These are phyloP conservation scores for Arctopsyche grandis DNA, from an alignment of 1,140 invertebrate species.

Conservation along the genomic window DNA sequence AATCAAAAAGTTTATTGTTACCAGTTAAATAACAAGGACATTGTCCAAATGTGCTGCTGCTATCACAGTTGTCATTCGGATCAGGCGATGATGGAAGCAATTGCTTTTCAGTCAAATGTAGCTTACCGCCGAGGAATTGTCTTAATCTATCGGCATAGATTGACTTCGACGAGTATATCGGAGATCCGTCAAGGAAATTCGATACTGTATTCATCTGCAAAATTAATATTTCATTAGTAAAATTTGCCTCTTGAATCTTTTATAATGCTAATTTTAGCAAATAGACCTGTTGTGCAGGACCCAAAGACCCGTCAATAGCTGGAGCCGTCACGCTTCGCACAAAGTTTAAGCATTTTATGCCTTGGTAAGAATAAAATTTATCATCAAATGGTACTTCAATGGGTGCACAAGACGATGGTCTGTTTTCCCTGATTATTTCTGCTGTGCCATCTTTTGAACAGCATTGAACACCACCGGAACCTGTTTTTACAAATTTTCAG, in stretches of 20 bases:
- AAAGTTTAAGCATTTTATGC: conserved; percentile 72
- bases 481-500: conserved; percentile 54
- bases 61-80: conserved; percentile 73
- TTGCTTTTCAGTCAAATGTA: conserved; percentile 63
- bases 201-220: conserved; percentile 76
- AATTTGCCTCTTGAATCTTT: not conserved
- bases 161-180: conserved; percentile 70
- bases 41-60: conserved; percentile 69
- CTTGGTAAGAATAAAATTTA: conserved; percentile 69
- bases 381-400: conserved; percentile 74
- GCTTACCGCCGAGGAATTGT: conserved; percentile 63
- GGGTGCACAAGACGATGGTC: conserved; percentile 70
- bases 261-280: not conserved
- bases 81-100: conserved; percentile 70
- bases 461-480: conserved; percentile 66
- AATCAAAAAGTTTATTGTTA: conserved; percentile 51
- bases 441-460: conserved; percentile 63
- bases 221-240: conserved; percentile 1
- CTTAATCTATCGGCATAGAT: conserved; percentile 64
- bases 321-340: conserved; percentile 70
- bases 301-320: conserved; percentile 76
- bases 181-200: conserved; percentile 75
- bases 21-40: conserved; percentile 72
- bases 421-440: conserved; percentile 58
- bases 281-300: conserved; percentile 78